Conservation (phyloP, 35 echinoderm and acorn worm species). For the Nesometra sesokonis region DNA sequence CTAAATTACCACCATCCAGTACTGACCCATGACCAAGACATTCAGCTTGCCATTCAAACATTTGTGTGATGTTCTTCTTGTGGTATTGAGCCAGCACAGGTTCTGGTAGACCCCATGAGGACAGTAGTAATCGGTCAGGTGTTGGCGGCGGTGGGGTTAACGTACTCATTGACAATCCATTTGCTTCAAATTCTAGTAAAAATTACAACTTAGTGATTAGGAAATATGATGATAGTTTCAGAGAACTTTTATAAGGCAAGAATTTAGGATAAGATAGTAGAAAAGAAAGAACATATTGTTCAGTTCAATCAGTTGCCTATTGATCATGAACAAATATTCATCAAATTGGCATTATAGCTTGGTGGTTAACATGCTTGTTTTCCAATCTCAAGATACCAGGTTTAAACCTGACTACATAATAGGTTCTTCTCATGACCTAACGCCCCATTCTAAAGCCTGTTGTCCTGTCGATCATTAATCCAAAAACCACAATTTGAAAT, state of each 20-base stretch:
- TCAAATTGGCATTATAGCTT: no score
- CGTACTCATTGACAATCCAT: not conserved
- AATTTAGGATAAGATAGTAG: not conserved
- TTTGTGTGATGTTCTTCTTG: constrained; percentile 42
- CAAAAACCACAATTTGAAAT: no score
- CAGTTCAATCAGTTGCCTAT: not conserved
- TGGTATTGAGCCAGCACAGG: constrained; percentile 73
- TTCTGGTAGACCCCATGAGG: constrained; percentile 83
- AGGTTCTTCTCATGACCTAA: no score
- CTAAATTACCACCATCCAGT: constrained; percentile 77
- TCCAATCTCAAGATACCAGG: no score
- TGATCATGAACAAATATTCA: no score
- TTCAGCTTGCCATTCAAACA: constrained; percentile 97
- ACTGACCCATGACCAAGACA: constrained; percentile 56
- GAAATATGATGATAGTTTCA: not conserved
- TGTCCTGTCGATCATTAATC: no score
- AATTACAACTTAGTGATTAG: not conserved
- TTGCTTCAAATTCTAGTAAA: constrained; percentile 1
- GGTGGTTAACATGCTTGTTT: no score
- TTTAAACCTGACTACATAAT: no score
- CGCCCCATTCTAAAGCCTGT: no score
- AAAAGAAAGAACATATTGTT: not conserved
- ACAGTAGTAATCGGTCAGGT: constrained; percentile 42
- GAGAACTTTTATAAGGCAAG: no score
- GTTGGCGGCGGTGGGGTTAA: constrained; percentile 31